Evolutionary conservation across 1,140 invertebrate species (phyloP), one percentile per base, ranked within the genome.

Genomic region (Cherax quadricarinatus): DNA sequence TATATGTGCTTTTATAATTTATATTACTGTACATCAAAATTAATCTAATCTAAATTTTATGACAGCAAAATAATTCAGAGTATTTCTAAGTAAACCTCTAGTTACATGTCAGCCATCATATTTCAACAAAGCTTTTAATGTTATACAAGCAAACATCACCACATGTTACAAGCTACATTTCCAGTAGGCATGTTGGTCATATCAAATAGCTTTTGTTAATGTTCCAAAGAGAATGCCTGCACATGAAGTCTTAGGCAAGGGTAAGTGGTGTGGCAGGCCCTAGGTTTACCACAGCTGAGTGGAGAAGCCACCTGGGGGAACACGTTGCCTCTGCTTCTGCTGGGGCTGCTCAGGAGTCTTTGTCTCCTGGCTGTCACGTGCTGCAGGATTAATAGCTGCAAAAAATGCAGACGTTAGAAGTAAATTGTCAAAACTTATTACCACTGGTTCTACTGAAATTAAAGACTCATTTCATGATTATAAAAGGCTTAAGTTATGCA

Each of bases 221-320:
- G 5, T 75, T 30, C 24, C 24, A 75, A 24, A 75, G 30, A 30
- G 24, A 75, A 75, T 75, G 70, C 24, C 70, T 75, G 70, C 70
- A 30, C 7, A 75, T 30, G 6, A 75, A 75, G 24, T 75, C 24
- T 75, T 75, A 30, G 24, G 6, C 14, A 70, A 9, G 16, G 30
- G 70, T 10, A 9, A 30, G 70, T 66, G 62, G 62, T 12, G 12
- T 66, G 62, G 62, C 4, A 30, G 21, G 60, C 48, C 30, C 30
- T 41, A 66, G 4, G 18, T 86, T 73, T 91, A 91, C 89, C 89
- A 91, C 82, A 91, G 83, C 30, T 83, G 62, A 49, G 70, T 85
- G 75, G 89, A 91, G 73, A 91, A 91, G 48, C 89, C 89, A 66
- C 89, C 89, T 18, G 89, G 89, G 14, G 89, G 89, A 51, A 91